Evolutionary conservation across 2,888 invertebrate genomes (phyloP).

Genomic region (Piscicola geometra): DNA sequence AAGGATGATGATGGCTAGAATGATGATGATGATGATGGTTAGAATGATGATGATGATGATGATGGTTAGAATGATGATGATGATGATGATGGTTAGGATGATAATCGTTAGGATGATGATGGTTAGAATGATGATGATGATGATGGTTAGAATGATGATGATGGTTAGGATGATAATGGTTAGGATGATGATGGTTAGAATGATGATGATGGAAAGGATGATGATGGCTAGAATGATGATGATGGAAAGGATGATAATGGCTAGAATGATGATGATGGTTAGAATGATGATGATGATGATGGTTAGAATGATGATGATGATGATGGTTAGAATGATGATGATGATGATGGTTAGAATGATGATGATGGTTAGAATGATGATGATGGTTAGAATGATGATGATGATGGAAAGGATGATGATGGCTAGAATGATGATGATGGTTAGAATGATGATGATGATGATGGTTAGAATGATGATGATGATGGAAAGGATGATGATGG

Average conservation of each 20-base stretch:
- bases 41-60: neutral
- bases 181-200: neutral
- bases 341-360: neutral
- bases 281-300: neutral
- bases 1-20: slow-evolving; percentile 47
- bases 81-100: neutral
- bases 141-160: neutral
- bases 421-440: too few species aligned
- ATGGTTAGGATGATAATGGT: neutral
- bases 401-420: neutral
- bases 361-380: neutral
- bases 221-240: neutral
- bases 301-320: neutral
- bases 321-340: neutral
- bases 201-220: slow-evolving; percentile 48
- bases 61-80: neutral
- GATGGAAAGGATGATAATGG: neutral
- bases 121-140: neutral
- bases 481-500: neutral
- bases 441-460: neutral
- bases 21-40: neutral
- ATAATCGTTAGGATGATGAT: too few species aligned
- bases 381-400: neutral
- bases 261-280: too few species aligned
- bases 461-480: neutral